Evolutionary conservation across 2,113 vertebrate species (phyloP).

Genomic region (Mastomys coucha): DNA sequence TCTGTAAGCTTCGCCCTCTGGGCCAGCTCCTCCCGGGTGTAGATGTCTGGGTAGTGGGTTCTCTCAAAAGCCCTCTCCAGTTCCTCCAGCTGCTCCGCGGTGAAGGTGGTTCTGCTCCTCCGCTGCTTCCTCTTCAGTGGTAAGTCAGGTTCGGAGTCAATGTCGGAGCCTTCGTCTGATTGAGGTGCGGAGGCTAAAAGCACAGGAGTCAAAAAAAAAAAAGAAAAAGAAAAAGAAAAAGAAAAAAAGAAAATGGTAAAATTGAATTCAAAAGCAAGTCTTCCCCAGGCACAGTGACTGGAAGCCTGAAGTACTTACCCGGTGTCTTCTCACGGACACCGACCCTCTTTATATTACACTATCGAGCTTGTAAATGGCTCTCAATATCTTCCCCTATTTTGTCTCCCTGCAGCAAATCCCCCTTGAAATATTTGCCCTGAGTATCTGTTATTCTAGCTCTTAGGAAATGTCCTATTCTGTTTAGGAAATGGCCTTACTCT

Average conservation of each 20-base stretch:
- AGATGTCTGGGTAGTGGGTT: slow-evolving; percentile 99
- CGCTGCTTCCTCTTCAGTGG: slow-evolving; percentile 98
- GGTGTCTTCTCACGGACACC: fast-evolving
- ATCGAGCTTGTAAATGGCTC: background rate
- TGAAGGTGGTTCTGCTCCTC: slow-evolving; percentile 97
- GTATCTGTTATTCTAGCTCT: slow-evolving; percentile 14
- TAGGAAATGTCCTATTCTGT: background rate
- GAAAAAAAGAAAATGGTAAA: background rate
- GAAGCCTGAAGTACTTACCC: background rate
- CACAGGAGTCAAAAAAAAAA: background rate
- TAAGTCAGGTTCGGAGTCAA: slow-evolving; percentile 98
- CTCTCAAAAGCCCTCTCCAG: slow-evolving; percentile 98
- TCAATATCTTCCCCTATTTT: background rate
- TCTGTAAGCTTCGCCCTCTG: slow-evolving; percentile 98
- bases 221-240: background rate
- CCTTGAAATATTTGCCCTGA: background rate
- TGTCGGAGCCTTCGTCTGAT: slow-evolving; percentile 98
- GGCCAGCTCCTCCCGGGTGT: slow-evolving; percentile 98
- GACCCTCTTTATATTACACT: fast-evolving
- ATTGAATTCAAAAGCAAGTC: background rate
- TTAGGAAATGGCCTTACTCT: background rate
- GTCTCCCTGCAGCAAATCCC: background rate
- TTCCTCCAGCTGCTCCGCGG: slow-evolving; percentile 97
- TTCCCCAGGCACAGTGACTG: background rate
- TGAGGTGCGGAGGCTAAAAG: slow-evolving; percentile 91